Conservation (phyloP, 2,113 vertebrate species). For the Oxygymnocypris stewartii region DNA sequence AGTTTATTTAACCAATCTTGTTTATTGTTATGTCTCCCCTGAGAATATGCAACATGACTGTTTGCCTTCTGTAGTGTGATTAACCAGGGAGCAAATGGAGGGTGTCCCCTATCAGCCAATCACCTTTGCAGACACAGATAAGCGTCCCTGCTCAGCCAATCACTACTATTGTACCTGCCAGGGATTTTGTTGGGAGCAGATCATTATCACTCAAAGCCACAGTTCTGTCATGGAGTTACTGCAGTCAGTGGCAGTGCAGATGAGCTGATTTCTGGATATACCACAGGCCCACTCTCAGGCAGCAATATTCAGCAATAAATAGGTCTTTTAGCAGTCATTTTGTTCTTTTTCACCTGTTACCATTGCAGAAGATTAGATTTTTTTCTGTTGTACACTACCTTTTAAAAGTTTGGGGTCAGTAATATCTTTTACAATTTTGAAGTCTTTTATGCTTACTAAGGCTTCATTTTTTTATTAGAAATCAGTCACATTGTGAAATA, state of each 20-base stretch:
- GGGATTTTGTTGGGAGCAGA: conserved; percentile 12
- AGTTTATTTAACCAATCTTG: not conserved
- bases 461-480: no score
- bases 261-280: not conserved
- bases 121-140: not conserved
- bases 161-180: not conserved
- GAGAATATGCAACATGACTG: not conserved
- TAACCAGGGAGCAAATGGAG: not conserved
- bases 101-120: conserved; percentile 9
- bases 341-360: not conserved
- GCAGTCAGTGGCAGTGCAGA: not conserved
- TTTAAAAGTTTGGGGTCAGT: no score
- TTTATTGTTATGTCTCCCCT: not conserved
- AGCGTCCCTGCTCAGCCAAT: not conserved
- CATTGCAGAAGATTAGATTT: no score
- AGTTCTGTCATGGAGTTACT: not conserved
- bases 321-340: not conserved
- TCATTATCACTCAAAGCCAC: conserved; percentile 6
- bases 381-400: no score
- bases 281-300: not conserved
- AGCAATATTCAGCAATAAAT: not conserved
- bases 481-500: no score
- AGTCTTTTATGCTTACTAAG: no score
- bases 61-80: not conserved
- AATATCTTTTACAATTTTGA: no score